Evolutionary conservation across 2,888 invertebrate species (phyloP).

Genomic region (Dicyrtomina minuta): DNA sequence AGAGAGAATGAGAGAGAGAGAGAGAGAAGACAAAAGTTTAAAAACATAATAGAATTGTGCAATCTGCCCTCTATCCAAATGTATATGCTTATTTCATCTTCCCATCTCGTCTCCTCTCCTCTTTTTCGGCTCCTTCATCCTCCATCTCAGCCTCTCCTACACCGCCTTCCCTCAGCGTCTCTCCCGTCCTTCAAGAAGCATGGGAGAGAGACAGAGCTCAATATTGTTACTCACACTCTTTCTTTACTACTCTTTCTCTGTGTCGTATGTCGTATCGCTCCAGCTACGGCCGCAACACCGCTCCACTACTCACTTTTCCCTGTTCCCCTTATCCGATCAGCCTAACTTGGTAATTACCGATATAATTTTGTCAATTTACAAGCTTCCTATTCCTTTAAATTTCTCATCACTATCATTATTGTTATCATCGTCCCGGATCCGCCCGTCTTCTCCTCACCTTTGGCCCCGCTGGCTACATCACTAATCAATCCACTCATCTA

Average conservation of each 20-base stretch:
- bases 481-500: conserved; percentile 40
- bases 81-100: conserved; percentile 20
- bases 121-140: too few species aligned
- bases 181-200: too few species aligned
- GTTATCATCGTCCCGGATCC: conserved; percentile 27
- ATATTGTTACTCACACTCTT: not conserved
- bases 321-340: conserved; percentile 8
- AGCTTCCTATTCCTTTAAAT: conserved; percentile 33
- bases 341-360: conserved; percentile 40
- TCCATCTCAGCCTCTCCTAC: not conserved
- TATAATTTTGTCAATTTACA: conserved; percentile 44
- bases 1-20: conserved; percentile 7
- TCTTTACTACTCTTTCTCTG: too few species aligned
- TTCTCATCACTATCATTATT: conserved; percentile 29
- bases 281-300: too few species aligned
- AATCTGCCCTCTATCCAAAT: conserved; percentile 40
- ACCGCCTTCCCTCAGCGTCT: too few species aligned
- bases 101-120: conserved; percentile 14
- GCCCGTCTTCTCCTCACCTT: conserved; percentile 30
- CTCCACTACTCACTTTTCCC: not conserved
- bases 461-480: conserved; percentile 28
- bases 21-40: conserved; percentile 41
- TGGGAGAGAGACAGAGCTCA: not conserved
- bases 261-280: too few species aligned
- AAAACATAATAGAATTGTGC: conserved; percentile 47